Evolutionary conservation across 2,113 vertebrate species (phyloP).

Genomic region (human (Homo sapiens)): GRCh38 chr4:163698001-163698500

Average conservation of each 20-base stretch:
- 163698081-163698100: background rate
- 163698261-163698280: constrained; percentile 11
- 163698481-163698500: background rate
- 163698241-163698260: background rate
- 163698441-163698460: background rate
- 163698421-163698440: background rate
- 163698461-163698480: background rate
- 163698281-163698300: background rate
- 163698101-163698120: background rate
- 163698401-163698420: background rate
- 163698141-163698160: background rate
- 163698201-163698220: constrained; percentile 28
- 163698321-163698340: background rate
- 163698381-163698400: background rate
- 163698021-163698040: background rate
- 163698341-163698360: constrained; percentile 21
- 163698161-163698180: background rate
- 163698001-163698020: background rate
- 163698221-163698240: background rate
- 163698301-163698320: background rate
- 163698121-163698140: background rate
- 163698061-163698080: background rate
- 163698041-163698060: background rate
- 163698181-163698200: background rate
- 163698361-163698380: background rate